Evolutionary conservation across 2,888 invertebrate species (phyloP).

Genomic region (Silvanus unidentatus): DNA sequence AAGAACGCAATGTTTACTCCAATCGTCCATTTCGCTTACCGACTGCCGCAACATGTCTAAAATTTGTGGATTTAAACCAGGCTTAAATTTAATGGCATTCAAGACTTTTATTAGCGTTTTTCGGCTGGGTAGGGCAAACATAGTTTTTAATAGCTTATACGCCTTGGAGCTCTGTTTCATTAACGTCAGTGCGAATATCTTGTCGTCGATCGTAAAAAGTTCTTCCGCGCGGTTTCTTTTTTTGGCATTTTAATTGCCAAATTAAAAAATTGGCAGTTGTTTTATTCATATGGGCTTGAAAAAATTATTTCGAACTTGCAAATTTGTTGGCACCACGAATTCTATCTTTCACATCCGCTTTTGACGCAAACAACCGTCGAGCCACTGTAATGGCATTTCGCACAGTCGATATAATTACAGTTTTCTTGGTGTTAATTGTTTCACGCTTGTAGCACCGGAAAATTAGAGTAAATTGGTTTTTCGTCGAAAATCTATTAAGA

Average conservation of each 20-base stretch:
- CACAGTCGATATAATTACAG: too few relatives aligned
- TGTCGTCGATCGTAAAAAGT: not conserved
- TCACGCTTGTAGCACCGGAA: too few relatives aligned
- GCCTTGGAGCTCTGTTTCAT: not conserved
- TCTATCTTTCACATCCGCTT: too few relatives aligned
- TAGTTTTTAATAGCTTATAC: not conserved
- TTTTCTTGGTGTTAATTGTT: too few relatives aligned
- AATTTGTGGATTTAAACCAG: not conserved
- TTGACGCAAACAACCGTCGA: too few relatives aligned
- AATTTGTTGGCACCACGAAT: too few relatives aligned
- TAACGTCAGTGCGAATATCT: not conserved
- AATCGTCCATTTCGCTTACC: not conserved
- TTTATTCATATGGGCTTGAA: too few relatives aligned
- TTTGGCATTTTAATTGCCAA: not conserved
- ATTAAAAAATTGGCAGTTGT: not conserved
- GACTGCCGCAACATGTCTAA: not conserved
- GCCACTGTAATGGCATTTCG: too few relatives aligned
- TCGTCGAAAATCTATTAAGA: too few relatives aligned
- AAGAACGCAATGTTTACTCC: not conserved
- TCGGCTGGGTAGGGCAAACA: not conserved
- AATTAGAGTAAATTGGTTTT: too few relatives aligned
- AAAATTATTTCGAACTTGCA: too few relatives aligned
- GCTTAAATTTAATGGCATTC: not conserved
- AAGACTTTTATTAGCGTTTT: not conserved
- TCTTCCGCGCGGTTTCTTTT: not conserved